Conservation (phyloP, 2,888 invertebrate species). For the Lacanobia wlatinum region DNA sequence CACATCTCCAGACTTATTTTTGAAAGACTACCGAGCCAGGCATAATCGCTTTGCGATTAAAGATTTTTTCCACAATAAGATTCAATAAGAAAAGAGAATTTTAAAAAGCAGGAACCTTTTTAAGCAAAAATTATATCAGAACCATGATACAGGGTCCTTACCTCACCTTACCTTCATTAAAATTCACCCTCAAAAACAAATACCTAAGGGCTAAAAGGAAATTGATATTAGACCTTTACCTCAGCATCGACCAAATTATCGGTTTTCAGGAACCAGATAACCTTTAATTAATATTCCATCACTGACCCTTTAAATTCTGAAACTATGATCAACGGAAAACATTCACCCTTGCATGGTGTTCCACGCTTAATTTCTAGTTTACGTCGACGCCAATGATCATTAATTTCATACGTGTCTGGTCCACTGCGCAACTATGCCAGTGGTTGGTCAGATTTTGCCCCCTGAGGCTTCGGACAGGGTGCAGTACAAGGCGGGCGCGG, state of each 20-base stretch:
- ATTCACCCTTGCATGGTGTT: conserved; percentile 11
- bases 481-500: not conserved
- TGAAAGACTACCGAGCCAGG: no score
- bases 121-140: no score
- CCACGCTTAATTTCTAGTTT: conserved; percentile 46
- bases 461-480: not conserved
- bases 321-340: conserved; percentile 5
- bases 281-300: conserved; percentile 4
- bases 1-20: no score
- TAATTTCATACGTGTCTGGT: conserved; percentile 66
- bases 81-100: no score
- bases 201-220: not conserved
- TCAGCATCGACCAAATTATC: not conserved
- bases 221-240: not conserved
- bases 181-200: not conserved
- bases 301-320: not conserved
- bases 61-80: no score
- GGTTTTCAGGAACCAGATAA: not conserved
- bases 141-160: not conserved
- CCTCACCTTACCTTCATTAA: not conserved
- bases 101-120: no score
- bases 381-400: conserved; percentile 53
- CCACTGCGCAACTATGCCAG: conserved; percentile 62
- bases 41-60: no score
- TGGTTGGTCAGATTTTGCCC: conserved; percentile 55